Base-by-base conservation (phyloP, 2,888 invertebrate genomes). In the Pollenia angustigena region DNA sequence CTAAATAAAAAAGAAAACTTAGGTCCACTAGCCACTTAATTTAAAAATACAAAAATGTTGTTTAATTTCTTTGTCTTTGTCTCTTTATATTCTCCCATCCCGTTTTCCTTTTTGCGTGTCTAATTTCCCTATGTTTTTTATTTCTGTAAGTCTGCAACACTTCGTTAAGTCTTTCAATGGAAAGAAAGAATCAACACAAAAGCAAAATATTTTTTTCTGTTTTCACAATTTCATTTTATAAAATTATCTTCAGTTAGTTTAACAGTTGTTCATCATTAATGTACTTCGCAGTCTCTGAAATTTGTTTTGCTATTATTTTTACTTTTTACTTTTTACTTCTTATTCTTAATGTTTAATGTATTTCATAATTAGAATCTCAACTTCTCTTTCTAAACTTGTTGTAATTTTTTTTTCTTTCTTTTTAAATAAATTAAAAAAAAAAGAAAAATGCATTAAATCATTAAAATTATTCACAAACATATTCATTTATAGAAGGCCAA, bases 261-360 rank as follows among this genome's bases (percentile, higher is more conserved):
- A 81, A 74, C 74, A 81, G 74, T 58, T 75, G 81, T 60, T 75
- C 81, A 48, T 81, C 66, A 75, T 68, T 81, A 75, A 68, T 75
- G 58, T 50, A 75, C n/a, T 14, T 60, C n/a, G n/a, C 23, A 44
- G 46, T 60, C 16, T 14, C 0, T 44, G 11, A 50, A 50, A 58
- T 68, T 81, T 52, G 12, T 66, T 66, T 81, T 66, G 32, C 56
- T 60, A 44, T 62, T 80, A 71, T 66, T 66, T 60, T 75, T 75
- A 69, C 75, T 58, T 66, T 60, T 75, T 75, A 69, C 75, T 58
- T 69, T 60, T 68, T 32, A 32, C 32, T 32, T 32, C 32, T 32
- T 32, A 32, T 32, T 44, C 74, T 68, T 75, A 75, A 16, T 23
- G 56, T 74, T 81, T 81, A 74, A 81, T 81, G 81, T 81, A 69